phyloP scores from a whole-genome alignment of 2,797 vertebrate species.

The Channallabes apus region DNA sequence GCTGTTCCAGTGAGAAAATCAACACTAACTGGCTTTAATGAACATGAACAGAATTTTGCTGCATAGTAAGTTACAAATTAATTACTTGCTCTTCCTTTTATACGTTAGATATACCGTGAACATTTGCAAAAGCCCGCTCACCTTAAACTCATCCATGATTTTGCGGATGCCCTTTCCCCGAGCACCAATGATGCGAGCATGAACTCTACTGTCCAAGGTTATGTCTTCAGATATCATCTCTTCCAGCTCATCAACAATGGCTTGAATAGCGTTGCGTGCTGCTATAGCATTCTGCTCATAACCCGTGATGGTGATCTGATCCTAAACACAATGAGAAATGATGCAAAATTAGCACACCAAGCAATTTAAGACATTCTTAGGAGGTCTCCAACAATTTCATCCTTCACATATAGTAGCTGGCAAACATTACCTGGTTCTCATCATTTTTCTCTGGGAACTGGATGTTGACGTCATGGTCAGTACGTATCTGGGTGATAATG shows the following conservation, averaged over 20 bases:
- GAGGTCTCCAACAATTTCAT: not conserved
- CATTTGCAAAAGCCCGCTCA: constrained; percentile 54
- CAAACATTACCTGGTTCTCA: constrained; percentile 83
- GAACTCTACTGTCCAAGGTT: constrained; percentile 91
- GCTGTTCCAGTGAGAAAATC: not conserved
- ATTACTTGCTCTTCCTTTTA: not conserved
- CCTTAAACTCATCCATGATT: constrained; percentile 99
- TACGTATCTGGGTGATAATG: constrained; percentile 94
- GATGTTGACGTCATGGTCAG: constrained; percentile 94
- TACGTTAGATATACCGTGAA: not conserved
- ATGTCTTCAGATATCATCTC: constrained; percentile 97
- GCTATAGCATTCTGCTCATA: constrained; percentile 94
- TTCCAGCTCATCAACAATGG: constrained; percentile 90
- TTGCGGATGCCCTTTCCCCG: constrained; percentile 97
- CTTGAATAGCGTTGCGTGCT: constrained; percentile 91
- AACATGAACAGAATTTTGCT: not conserved
- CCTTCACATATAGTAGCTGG: not conserved
- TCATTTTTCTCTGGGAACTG: constrained; percentile 98
- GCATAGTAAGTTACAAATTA: not conserved
- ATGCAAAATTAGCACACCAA: not conserved
- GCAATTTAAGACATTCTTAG: not conserved
- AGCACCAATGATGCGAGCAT: constrained; percentile 94
- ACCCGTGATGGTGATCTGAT: constrained; percentile 96
- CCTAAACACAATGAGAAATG: constrained; percentile 64
- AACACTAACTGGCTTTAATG: not conserved